Evolutionary conservation across 2,797 vertebrate species (phyloP), one percentile per base, ranked within the genome.

Genomic region (Phrynocephalus vlangalii): DNA sequence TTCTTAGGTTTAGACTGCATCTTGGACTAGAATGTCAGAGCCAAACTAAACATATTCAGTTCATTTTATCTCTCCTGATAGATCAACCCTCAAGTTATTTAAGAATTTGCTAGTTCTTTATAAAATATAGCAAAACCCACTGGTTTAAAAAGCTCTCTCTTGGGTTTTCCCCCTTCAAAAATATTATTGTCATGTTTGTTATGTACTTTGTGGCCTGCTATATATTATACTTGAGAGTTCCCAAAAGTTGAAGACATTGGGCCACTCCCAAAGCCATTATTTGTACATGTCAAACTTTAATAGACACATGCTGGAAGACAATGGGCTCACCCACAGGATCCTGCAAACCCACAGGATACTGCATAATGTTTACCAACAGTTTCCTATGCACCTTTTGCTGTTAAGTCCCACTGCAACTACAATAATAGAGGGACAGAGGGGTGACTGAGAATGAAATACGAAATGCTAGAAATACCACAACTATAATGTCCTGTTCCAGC

Each of bases 181-280:
- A 89, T 83, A 68, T 86, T 86, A 70, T 82, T 88, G 90, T 83
- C 72, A 91, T 89, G 56, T 72, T 72, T 66, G 44, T 84, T 90
- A 94, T 95, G 87, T 94, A 93, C 82, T 81, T 77, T 63, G 73
- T 89, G 87, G 5, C 95, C 84, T 93, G 91, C 52, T 56, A 93
- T 91, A 87, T 82, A 82, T 66, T 86, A 91, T 79, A 87, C 48
- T 87, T 92, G 90, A 93, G 93, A 92, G 86, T 56, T 90, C 92
- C 92, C 88, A 95, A 90, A 92, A 93, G 80, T 87, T 95, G 91
- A 87, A 86, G 70, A 79, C 87, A 93, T 94, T 94, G 93, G 89
- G 91, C 89, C 84, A 93, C 90, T 70, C 88, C 15, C 72, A 88
- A 86, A 79, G 73, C 50, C 89, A 86, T 89, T 76, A 63, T 93